Conservation (phyloP, 1,140 invertebrate genomes). For the Meloidogyne hapla region DNA sequence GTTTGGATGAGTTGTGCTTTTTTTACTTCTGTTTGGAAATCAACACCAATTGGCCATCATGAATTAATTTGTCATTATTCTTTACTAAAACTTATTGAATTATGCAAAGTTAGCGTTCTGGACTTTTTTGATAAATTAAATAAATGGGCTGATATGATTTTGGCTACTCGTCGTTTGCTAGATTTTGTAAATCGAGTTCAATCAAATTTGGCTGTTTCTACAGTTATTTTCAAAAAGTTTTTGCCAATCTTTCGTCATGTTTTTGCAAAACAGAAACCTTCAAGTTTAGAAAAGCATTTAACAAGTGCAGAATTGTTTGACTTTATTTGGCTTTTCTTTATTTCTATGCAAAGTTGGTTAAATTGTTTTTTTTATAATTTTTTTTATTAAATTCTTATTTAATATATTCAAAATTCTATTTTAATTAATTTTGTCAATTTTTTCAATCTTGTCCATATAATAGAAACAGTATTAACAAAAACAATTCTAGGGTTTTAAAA, state of each 20-base stretch:
- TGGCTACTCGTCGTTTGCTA: slow-evolving; percentile 79
- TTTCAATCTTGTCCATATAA: too few species aligned
- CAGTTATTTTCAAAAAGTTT: slow-evolving; percentile 89
- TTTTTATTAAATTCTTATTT: neutral
- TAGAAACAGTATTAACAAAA: too few species aligned
- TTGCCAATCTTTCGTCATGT: slow-evolving; percentile 76
- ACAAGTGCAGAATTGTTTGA: slow-evolving; percentile 49
- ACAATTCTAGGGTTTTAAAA: too few species aligned
- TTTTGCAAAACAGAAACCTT: slow-evolving; percentile 26
- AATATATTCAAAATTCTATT: too few species aligned
- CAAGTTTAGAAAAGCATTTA: neutral
- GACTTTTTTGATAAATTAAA: slow-evolving; percentile 94
- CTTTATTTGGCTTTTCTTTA: slow-evolving; percentile 50
- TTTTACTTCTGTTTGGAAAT: slow-evolving; percentile 53
- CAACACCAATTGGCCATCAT: slow-evolving; percentile 49
- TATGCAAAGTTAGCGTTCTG: slow-evolving; percentile 72
- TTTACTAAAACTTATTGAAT: slow-evolving; percentile 41
- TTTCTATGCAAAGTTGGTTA: slow-evolving; percentile 52
- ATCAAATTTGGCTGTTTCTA: slow-evolving; percentile 88
- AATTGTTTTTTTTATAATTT: neutral
- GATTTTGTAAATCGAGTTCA: slow-evolving; percentile 82
- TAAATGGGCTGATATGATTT: slow-evolving; percentile 91
- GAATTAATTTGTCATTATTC: slow-evolving; percentile 47
- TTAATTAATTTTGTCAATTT: too few species aligned
- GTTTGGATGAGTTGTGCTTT: slow-evolving; percentile 54